Evolutionary conservation across 1,140 invertebrate genomes (phyloP).

Genomic region (Calosoma granatense): DNA sequence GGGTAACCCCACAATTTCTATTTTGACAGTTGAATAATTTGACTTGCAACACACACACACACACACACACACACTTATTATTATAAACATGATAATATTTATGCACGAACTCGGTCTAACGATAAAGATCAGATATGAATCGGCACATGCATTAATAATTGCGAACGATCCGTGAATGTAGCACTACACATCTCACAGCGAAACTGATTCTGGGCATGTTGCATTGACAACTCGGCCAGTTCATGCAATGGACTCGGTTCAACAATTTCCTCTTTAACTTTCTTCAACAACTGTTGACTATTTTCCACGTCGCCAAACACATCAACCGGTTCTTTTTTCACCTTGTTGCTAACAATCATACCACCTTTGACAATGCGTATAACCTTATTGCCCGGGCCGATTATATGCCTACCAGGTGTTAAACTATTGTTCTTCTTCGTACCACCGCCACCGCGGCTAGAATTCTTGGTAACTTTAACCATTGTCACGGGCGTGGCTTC

Average conservation of each 20-base stretch:
- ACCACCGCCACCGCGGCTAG: no score
- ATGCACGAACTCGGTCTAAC: neutral
- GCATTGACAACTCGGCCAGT: conserved; percentile 33
- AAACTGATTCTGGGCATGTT: conserved; percentile 35
- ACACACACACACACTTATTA: no score
- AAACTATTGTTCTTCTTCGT: conserved; percentile 20
- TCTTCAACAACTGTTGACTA: conserved; percentile 10
- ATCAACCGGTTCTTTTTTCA: conserved; percentile 20
- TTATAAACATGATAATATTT: no score
- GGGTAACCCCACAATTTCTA: no score
- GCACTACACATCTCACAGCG: conserved; percentile 73
- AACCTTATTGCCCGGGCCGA: conserved; percentile 27
- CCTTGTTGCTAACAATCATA: conserved; percentile 28
- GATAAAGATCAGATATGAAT: conserved; percentile 59
- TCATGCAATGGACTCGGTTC: conserved; percentile 43
- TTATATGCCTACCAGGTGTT: conserved; percentile 26
- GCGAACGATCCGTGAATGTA: conserved; percentile 58
- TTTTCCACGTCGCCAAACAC: conserved; percentile 18
- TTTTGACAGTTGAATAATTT: no score
- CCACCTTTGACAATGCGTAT: conserved; percentile 32
- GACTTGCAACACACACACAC: no score
- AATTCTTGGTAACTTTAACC: neutral
- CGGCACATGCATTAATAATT: conserved; percentile 63
- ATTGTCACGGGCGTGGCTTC: conserved; percentile 10
- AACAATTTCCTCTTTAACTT: conserved; percentile 37